Evolutionary conservation across 64 coral and sea anemone species (phyloP).

Genomic region (Actinia tenebrosa): DNA sequence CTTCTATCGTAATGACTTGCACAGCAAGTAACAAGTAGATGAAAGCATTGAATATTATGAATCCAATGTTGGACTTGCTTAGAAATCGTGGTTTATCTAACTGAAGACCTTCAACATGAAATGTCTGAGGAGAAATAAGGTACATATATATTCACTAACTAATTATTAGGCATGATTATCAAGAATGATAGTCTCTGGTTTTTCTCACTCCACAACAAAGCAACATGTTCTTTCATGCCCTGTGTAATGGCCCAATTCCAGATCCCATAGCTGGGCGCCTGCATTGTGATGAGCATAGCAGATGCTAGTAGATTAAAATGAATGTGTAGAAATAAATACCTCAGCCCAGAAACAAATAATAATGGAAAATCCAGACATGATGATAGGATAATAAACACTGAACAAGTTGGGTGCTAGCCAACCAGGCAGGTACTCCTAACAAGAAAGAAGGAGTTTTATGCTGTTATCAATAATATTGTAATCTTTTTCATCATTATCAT

Average conservation of each 20-base stretch:
- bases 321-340: slow-evolving; percentile 28
- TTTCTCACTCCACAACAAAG: no score
- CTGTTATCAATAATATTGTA: background rate
- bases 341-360: slow-evolving; percentile 99
- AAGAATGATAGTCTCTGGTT: background rate
- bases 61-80: slow-evolving; percentile 78
- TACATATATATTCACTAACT: background rate
- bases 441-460: background rate
- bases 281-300: no score
- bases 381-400: slow-evolving; percentile 85
- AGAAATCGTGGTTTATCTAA: slow-evolving; percentile 83
- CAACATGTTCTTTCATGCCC: no score
- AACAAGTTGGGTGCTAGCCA: slow-evolving; percentile 72
- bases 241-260: no score
- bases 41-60: slow-evolving; percentile 76
- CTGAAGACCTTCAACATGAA: slow-evolving; percentile 81
- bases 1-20: slow-evolving; percentile 68
- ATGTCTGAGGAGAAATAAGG: slow-evolving; percentile 52
- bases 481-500: no score
- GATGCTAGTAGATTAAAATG: background rate
- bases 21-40: slow-evolving; percentile 61
- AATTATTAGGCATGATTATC: background rate
- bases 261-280: no score
- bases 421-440: slow-evolving; percentile 64
- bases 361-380: slow-evolving; percentile 90